phyloP scores from a whole-genome alignment of 2,113 vertebrate genomes.

The Periophthalmus modestus region DNA sequence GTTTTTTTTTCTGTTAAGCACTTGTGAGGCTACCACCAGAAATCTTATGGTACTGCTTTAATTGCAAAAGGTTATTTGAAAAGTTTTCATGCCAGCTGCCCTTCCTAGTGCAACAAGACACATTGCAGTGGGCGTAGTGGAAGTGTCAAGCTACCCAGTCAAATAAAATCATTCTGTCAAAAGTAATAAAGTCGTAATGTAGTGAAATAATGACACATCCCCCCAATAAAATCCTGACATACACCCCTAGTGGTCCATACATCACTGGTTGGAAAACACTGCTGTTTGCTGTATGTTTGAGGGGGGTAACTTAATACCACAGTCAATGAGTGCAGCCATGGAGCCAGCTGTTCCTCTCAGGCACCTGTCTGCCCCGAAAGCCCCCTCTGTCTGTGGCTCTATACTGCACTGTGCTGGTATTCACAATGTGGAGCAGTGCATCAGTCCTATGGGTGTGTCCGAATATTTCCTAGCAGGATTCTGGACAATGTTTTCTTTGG shows the following conservation, averaged over 20 bases:
- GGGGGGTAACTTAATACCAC: slow-evolving; percentile 45
- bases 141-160: too few species aligned
- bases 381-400: neutral
- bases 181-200: neutral
- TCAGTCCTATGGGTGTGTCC: neutral
- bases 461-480: neutral
- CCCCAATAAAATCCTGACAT: too few species aligned
- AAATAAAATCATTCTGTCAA: too few species aligned
- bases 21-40: too few species aligned
- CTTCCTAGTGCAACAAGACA: too few species aligned
- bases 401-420: neutral
- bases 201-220: too few species aligned
- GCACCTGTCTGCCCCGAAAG: slow-evolving; percentile 32
- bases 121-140: too few species aligned
- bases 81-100: too few species aligned
- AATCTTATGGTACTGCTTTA: too few species aligned
- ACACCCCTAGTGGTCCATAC: neutral
- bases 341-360: slow-evolving; percentile 60
- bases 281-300: slow-evolving; percentile 17
- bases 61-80: too few species aligned
- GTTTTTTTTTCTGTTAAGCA: too few species aligned
- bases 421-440: neutral
- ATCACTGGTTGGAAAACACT: neutral
- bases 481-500: neutral
- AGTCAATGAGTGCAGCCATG: slow-evolving; percentile 55